phyloP scores from a whole-genome alignment of 2,888 invertebrate species.

The Apoderus coryli region DNA sequence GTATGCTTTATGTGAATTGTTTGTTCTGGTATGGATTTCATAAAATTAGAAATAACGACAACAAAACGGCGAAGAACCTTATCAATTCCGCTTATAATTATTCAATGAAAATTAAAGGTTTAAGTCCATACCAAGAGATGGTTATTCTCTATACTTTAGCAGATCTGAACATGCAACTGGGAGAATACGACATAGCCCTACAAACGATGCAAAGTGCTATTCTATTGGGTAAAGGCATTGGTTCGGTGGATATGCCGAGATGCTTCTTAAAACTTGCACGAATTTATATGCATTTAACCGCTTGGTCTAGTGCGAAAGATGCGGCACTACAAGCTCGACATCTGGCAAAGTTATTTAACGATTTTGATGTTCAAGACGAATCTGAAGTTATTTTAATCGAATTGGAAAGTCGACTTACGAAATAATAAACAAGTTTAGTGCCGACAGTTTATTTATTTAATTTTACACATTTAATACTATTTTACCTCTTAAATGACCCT shows the following conservation, averaged over 20 bases:
- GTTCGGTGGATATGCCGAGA: slow-evolving; percentile 33
- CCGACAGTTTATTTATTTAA: slow-evolving; percentile 7
- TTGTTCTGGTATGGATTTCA: slow-evolving; percentile 36
- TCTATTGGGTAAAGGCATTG: slow-evolving; percentile 31
- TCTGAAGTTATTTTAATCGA: slow-evolving; percentile 17
- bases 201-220: slow-evolving; percentile 32
- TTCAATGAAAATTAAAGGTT: slow-evolving; percentile 29
- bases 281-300: slow-evolving; percentile 29
- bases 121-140: slow-evolving; percentile 34
- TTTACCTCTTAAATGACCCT: slow-evolving; percentile 67
- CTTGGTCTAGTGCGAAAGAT: slow-evolving; percentile 26
- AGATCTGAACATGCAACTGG: slow-evolving; percentile 28
- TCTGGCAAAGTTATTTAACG: slow-evolving; percentile 26
- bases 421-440: not conserved
- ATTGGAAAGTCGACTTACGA: not conserved
- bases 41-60: slow-evolving; percentile 26
- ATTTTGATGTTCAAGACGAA: slow-evolving; percentile 23
- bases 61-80: slow-evolving; percentile 27
- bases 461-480: slow-evolving; percentile 42
- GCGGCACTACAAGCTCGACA: slow-evolving; percentile 29
- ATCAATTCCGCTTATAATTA: slow-evolving; percentile 30
- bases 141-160: slow-evolving; percentile 33
- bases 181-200: slow-evolving; percentile 31
- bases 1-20: slow-evolving; percentile 31
- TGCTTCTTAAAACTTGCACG: slow-evolving; percentile 32